Base-by-base conservation (phyloP, 2,113 vertebrate genomes). In the Spheniscus mendiculus region DNA sequence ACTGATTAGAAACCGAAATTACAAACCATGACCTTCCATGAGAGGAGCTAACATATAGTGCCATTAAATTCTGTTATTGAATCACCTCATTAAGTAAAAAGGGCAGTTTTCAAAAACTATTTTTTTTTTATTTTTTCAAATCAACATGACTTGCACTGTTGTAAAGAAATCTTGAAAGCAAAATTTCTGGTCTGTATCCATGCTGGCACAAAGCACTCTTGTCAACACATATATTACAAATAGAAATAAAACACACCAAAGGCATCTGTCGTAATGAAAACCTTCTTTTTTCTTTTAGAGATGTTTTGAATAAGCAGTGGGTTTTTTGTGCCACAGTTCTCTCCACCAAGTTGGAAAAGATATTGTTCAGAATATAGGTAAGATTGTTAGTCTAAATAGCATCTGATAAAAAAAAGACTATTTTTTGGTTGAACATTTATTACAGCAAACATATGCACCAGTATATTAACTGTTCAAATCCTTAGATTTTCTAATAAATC, bases 1-100 rank as follows among this genome's bases (percentile, higher is more conserved):
- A 58, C 97, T 98, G 97, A 98, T 98, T 98, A 98, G 91, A 93
- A 82, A 83, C 32, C 90, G 72, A 89, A 97, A 97, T 97, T 96
- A 95, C 91, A 96, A 97, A 91, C 63, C 87, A 85, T 96, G 96
- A 98, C 96, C 96, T 97, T 98, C 97, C 96, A 95, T 96, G 95
- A 93, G 82, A 90, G 87, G 78, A 97, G 92, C 36, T 86, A 96
- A 93, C 38, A 71, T 49, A 69, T 82, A 58, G 7, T 71, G 89
- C 83, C 79, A 87, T 90, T 95, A 95, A 82, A 86, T 70, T 30
- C 55, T 78, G 92, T 80, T 95, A 83, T 59, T 65, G 61, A 93
- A 96, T 92, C 87, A 96, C 62, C 67, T 96, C 72, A 93, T 97
- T 96, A 89, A 91, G 69, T 80, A 66, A 90, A 97, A 97, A 97